Percentiles rank a stretch among this genome's conserved stretches.
Evolutionary conservation across 2,888 invertebrate genomes (phyloP).

Genomic region (Galeruca laticollis): DNA sequence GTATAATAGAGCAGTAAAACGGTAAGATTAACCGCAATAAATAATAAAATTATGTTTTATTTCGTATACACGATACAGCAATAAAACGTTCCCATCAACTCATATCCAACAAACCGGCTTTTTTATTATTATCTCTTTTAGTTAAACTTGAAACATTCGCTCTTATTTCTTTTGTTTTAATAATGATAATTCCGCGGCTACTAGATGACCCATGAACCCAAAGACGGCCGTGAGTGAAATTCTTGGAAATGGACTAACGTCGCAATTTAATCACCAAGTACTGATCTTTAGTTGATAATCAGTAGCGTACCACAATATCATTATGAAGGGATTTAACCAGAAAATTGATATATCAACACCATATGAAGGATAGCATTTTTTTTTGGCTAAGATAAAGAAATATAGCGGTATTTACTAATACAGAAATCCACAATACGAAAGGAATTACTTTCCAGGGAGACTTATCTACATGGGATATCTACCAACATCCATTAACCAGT

Average conservation of each 20-base stretch:
- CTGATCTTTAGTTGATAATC: constrained; percentile 46
- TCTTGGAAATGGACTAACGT: constrained; percentile 49
- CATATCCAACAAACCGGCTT: constrained; percentile 38
- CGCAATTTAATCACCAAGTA: constrained; percentile 43
- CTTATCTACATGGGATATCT: too few species aligned
- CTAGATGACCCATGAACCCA: constrained; percentile 51
- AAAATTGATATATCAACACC: too few species aligned
- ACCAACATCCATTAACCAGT: too few species aligned
- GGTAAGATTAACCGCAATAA: constrained; percentile 47
- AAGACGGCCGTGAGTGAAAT: constrained; percentile 51
- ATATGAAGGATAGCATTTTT: too few species aligned
- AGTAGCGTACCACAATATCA: neutral
- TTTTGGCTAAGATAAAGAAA: too few species aligned
- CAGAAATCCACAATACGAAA: too few species aligned
- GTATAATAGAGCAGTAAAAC: constrained; percentile 45
- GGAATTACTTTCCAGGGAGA: too few species aligned
- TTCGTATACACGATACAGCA: constrained; percentile 47
- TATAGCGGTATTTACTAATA: too few species aligned
- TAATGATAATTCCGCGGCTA: constrained; percentile 51
- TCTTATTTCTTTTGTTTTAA: constrained; percentile 53
- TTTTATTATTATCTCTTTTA: constrained; percentile 43
- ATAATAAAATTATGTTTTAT: constrained; percentile 50
- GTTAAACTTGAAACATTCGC: constrained; percentile 47
- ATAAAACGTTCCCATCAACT: constrained; percentile 43
- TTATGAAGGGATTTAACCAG: neutral